These are phyloP conservation scores for Toxotes lorentzi DNA, from an alignment of 2,797 vertebrate genomes.

Conservation along the genomic window DNA sequence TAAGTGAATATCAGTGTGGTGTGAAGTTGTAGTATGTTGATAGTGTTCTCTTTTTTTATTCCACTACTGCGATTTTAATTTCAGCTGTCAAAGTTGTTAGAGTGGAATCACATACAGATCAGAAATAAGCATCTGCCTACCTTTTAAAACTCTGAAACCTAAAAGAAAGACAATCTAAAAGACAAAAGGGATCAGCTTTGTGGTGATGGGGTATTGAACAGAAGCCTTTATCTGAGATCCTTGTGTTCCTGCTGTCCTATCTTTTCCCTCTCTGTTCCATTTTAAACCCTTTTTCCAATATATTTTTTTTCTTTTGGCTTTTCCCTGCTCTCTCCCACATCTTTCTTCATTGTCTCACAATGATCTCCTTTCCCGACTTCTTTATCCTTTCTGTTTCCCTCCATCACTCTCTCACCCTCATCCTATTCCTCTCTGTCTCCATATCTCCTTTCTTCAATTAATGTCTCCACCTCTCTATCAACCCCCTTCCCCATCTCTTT, in stretches of 20 bases:
- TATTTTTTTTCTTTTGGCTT: slow-evolving; percentile 31
- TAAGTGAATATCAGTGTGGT: background rate
- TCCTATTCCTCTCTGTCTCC: slow-evolving; percentile 53
- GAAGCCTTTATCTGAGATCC: slow-evolving; percentile 59
- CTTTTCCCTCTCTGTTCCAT: slow-evolving; percentile 44
- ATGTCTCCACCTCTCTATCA: slow-evolving; percentile 57
- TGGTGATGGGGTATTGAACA: slow-evolving; percentile 48
- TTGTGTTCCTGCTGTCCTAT: slow-evolving; percentile 47
- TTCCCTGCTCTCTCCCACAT: slow-evolving; percentile 31
- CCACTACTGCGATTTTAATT: slow-evolving; percentile 14
- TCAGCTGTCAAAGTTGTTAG: slow-evolving; percentile 28
- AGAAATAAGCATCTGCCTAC: slow-evolving; percentile 32
- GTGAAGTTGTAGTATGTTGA: slow-evolving; percentile 14
- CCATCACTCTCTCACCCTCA: slow-evolving; percentile 37
- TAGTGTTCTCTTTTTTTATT: slow-evolving; percentile 4
- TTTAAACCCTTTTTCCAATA: slow-evolving; percentile 51
- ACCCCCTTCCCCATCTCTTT: slow-evolving; percentile 40
- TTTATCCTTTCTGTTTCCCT: slow-evolving; percentile 50
- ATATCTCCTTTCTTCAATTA: slow-evolving; percentile 54
- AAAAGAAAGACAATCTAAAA: slow-evolving; percentile 33
- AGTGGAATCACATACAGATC: slow-evolving; percentile 22
- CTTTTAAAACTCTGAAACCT: slow-evolving; percentile 40
- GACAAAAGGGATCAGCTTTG: slow-evolving; percentile 49
- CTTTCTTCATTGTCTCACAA: slow-evolving; percentile 52
- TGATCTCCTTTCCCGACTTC: slow-evolving; percentile 43